Percentiles rank a stretch among this genome's conserved stretches.
Evolutionary conservation across 2,113 vertebrate genomes (phyloP).

Genomic region (Sphyrna mokarran): DNA sequence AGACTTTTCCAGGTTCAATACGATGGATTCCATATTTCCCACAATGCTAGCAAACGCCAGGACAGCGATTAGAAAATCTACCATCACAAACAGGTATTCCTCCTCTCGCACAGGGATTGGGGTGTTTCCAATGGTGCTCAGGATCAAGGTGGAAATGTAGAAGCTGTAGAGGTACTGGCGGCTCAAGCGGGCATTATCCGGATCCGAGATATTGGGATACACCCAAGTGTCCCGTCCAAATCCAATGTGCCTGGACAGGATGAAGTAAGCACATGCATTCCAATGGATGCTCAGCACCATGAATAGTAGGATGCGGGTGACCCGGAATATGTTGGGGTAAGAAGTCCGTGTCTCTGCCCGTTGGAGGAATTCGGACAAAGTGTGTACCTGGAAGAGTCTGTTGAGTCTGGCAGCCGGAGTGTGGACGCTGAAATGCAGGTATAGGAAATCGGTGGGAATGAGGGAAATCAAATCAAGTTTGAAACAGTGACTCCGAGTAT

Average conservation of each 20-base stretch:
- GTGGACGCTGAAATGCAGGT: conserved; percentile 55
- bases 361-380: conserved; percentile 74
- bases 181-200: conserved; percentile 53
- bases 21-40: conserved; percentile 73
- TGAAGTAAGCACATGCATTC: conserved; percentile 82
- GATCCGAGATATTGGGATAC: conserved; percentile 64
- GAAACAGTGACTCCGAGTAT: conserved; percentile 63
- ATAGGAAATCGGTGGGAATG: conserved; percentile 74
- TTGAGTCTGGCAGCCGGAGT: conserved; percentile 65
- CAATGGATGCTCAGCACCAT: conserved; percentile 81
- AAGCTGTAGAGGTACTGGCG: conserved; percentile 84
- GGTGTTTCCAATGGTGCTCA: conserved; percentile 77
- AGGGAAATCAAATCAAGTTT: conserved; percentile 61
- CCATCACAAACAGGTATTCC: conserved; percentile 76
- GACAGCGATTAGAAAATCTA: conserved; percentile 77
- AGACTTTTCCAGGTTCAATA: conserved; percentile 63
- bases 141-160: conserved; percentile 79
- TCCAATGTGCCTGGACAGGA: conserved; percentile 68
- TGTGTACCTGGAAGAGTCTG: conserved; percentile 64
- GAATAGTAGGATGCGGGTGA: conserved; percentile 77
- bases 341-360: conserved; percentile 74
- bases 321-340: conserved; percentile 74
- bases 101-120: conserved; percentile 60
- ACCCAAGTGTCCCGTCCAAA: conserved; percentile 76
- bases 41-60: conserved; percentile 84